Percentiles rank a stretch among this genome's conserved stretches.
Conservation (phyloP, 2,797 vertebrate species). For the Molossus molossus region DNA sequence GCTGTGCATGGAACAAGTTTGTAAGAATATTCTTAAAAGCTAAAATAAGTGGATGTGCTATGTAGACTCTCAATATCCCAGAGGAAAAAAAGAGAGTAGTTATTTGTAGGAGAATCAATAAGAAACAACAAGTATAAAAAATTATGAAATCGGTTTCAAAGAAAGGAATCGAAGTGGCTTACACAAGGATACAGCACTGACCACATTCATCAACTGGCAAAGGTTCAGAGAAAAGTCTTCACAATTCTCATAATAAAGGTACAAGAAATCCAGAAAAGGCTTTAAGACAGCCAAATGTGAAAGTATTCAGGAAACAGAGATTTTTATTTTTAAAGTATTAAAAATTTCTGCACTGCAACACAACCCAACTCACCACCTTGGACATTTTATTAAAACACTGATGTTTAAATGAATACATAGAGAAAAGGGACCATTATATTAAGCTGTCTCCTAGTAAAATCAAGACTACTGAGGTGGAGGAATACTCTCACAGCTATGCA, state of each 20-base stretch:
- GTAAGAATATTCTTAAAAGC: neutral
- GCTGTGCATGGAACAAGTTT: neutral
- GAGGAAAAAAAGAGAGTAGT: neutral
- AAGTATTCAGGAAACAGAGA: slow-evolving; percentile 71
- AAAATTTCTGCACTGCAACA: neutral
- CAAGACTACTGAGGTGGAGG: neutral
- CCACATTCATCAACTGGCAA: slow-evolving; percentile 77
- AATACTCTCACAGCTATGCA: neutral
- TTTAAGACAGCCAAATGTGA: slow-evolving; percentile 71
- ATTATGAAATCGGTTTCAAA: slow-evolving; percentile 49
- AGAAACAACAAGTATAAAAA: slow-evolving; percentile 34
- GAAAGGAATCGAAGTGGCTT: slow-evolving; percentile 68
- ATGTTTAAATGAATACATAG: slow-evolving; percentile 41
- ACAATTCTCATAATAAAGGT: slow-evolving; percentile 69
- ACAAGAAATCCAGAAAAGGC: slow-evolving; percentile 59
- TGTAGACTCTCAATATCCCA: slow-evolving; percentile 53
- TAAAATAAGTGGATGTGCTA: neutral
- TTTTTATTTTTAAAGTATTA: neutral
- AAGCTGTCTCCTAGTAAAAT: neutral
- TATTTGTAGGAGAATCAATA: slow-evolving; percentile 72
- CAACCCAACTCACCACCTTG: neutral
- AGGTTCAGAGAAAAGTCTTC: slow-evolving; percentile 58
- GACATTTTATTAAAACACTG: slow-evolving; percentile 21
- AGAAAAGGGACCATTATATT: neutral
- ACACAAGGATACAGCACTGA: slow-evolving; percentile 64